Percentiles rank a stretch among this genome's conserved stretches.
phyloP scores from a whole-genome alignment of 2,888 invertebrate genomes.

The Drosophila melanosoma region DNA sequence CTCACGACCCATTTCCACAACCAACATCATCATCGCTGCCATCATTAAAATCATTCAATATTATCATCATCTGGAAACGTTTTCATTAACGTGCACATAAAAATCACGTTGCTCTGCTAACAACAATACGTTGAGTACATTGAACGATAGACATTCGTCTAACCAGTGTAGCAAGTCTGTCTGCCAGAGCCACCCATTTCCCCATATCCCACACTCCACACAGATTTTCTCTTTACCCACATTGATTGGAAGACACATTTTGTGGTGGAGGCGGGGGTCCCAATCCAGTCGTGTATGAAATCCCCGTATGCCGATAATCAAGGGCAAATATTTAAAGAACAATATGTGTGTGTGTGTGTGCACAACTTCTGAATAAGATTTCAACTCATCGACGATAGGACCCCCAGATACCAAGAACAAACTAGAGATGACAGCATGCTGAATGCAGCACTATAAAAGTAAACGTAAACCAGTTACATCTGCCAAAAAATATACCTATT shows the following conservation, averaged over 20 bases:
- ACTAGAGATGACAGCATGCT: slow-evolving; percentile 12
- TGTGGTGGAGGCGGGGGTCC: slow-evolving; percentile 15
- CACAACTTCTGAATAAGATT: slow-evolving; percentile 53
- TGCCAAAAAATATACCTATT: not conserved
- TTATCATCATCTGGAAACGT: slow-evolving; percentile 44
- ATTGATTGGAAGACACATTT: slow-evolving; percentile 54
- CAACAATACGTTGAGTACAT: slow-evolving; percentile 25
- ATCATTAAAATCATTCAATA: slow-evolving; percentile 9
- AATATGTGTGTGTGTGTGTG: slow-evolving; percentile 40
- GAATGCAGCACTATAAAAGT: not conserved
- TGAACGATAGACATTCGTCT: slow-evolving; percentile 39
- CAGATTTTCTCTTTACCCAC: not conserved
- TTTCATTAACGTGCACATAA: slow-evolving; percentile 71
- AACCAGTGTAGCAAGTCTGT: slow-evolving; percentile 63
- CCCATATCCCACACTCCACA: not conserved
- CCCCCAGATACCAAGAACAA: not conserved
- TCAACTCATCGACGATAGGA: slow-evolving; percentile 9
- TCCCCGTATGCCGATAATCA: slow-evolving; percentile 78
- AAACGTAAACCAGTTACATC: not conserved
- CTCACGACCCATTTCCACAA: slow-evolving; percentile 18
- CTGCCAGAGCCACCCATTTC: slow-evolving; percentile 30
- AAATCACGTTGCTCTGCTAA: slow-evolving; percentile 71
- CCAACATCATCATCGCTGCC: slow-evolving; percentile 7
- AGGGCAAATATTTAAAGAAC: slow-evolving; percentile 83
- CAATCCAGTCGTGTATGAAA: slow-evolving; percentile 53